Base-by-base conservation (phyloP, 2,113 vertebrate species). In the Athene cunicularia region DNA sequence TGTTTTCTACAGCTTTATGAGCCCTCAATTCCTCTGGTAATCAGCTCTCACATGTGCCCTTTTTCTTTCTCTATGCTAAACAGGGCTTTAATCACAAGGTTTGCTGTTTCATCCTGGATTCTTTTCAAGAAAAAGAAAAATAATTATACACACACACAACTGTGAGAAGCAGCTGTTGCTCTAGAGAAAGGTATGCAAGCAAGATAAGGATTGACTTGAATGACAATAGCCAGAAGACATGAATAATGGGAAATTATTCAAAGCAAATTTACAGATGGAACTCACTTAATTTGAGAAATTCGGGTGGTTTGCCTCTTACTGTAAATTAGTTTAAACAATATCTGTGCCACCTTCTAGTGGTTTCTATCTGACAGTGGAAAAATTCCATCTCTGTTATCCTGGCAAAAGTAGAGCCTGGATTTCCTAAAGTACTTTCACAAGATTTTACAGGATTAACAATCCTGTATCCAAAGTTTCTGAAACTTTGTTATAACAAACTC, bases 21-120 rank as follows among this genome's bases (percentile, higher is more conserved):
- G 56, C 60, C n/a, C 52, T 83, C 41, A 41, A 12, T 87, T 58
- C 39, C 53, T 35, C 43, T 82, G 74, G 70, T 81, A 86, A 86
- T 88, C 35, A 49, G 22, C 37, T 83, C 32, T 76, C 28, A 45
- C 53, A 35, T 32, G 35, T 72, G 53, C n/a, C n/a, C 62, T 70
- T 90, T 85, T 77, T 80, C 27, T 84, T 85, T 66, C 88, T 43
- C 67, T 86, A 7, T 55, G 63, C 60, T 90, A 83, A 88, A 80
- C 15, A 67, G 41, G 37, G 33, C 26, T 96, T 90, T 95, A 93
- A 94, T 83, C 59, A 80, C 80, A 94, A 73, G 63, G 23, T 70
- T 93, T 50, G 10, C 32, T 43, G 47, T 86, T 95, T 77, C 41
- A 90, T 76, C 50, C 45, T 39, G 52, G 47, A 67, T 73, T 66